Conservation (phyloP, 2,113 vertebrate species). For the Gnathonemus longibarbis region DNA sequence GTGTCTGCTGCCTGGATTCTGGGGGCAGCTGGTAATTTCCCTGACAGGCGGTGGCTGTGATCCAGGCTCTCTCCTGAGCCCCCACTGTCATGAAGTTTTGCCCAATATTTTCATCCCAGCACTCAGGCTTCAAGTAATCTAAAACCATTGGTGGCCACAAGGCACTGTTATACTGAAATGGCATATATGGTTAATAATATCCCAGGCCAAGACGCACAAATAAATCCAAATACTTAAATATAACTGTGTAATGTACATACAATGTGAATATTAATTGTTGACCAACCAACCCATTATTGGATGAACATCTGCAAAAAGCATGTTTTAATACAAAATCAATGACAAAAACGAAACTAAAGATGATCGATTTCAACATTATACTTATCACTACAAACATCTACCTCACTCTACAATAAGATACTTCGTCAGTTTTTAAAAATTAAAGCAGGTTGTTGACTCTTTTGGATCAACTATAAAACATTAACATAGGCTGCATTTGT, state of each 20-base stretch:
- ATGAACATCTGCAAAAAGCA: neutral
- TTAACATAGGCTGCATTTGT: neutral
- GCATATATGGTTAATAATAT: neutral
- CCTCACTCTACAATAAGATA: neutral
- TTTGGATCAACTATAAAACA: neutral
- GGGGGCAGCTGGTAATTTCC: slow-evolving; percentile 15
- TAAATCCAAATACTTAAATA: neutral
- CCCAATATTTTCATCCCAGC: neutral
- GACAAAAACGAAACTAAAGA: neutral
- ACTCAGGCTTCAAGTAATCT: neutral
- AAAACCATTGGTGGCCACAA: neutral
- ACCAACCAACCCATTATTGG: neutral
- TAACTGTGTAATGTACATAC: neutral
- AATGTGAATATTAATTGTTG: neutral
- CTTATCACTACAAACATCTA: neutral
- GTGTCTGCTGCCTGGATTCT: neutral
- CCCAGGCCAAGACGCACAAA: neutral
- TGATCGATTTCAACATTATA: neutral
- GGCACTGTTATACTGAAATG: neutral
- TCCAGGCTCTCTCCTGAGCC: neutral
- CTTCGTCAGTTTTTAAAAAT: neutral
- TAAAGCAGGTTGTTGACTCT: neutral
- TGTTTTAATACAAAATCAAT: neutral
- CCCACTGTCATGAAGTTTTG: neutral
- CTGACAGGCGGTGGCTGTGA: neutral